A percentile compares a stretch with the other conserved stretches of the same genome.
Evolutionary conservation across 2,888 invertebrate species (phyloP).

Genomic region (Hedychridium roseum): DNA sequence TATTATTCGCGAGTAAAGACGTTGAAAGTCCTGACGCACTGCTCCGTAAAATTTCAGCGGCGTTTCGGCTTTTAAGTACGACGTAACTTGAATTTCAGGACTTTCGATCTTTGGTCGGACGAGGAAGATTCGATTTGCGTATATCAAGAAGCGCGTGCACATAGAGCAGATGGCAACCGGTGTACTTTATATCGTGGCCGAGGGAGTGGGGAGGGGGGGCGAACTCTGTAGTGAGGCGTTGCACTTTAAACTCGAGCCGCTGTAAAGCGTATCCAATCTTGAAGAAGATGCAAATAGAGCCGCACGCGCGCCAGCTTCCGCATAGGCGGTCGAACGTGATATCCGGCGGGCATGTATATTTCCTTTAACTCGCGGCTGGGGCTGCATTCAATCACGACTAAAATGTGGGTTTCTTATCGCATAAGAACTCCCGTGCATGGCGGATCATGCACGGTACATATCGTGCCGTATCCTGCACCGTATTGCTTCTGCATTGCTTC

Average conservation of each 20-base stretch:
- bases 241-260: conserved; percentile 38
- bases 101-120: no score
- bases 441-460: conserved; percentile 20
- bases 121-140: conserved; percentile 26
- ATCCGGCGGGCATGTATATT: conserved; percentile 20
- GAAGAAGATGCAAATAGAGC: conserved; percentile 44
- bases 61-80: no score
- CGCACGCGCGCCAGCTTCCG: not conserved
- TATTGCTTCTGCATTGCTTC: conserved; percentile 22
- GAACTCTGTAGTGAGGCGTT: conserved; percentile 15
- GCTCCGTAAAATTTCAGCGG: no score
- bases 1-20: no score
- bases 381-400: conserved; percentile 34
- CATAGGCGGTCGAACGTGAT: not conserved
- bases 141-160: conserved; percentile 3
- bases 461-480: conserved; percentile 8
- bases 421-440: conserved; percentile 17
- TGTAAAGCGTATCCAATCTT: conserved; percentile 44
- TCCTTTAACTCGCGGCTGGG: conserved; percentile 25
- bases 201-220: not conserved
- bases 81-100: no score
- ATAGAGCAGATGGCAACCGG: no score
- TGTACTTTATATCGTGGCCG: conserved; percentile 23
- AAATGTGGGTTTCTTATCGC: conserved; percentile 31
- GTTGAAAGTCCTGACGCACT: no score